These are phyloP conservation scores for Probaryconus sp. DNA, from an alignment of 1,140 invertebrate genomes.

Conservation along the genomic window DNA sequence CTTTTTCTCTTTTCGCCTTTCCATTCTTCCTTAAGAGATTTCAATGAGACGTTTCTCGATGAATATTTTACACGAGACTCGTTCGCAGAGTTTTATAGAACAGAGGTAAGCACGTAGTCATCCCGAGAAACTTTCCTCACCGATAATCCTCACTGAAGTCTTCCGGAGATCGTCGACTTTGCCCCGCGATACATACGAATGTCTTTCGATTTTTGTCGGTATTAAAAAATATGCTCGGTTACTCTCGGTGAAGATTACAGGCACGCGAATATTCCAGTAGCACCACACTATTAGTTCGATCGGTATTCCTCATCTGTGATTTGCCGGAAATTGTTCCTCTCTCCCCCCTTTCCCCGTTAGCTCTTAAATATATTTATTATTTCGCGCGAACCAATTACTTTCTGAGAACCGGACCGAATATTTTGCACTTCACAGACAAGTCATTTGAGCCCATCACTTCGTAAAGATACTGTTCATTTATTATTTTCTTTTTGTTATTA, in stretches of 20 bases:
- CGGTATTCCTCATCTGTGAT: slow-evolving; percentile 9
- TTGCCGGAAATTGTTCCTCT: background rate
- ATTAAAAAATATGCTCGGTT: slow-evolving; percentile 57
- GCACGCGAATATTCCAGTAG: slow-evolving; percentile 40
- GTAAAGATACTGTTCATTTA: too few species aligned
- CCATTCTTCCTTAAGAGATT: slow-evolving; percentile 6
- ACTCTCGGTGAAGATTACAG: slow-evolving; percentile 53
- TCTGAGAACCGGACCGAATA: slow-evolving; percentile 40
- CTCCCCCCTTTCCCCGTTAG: slow-evolving; percentile 27
- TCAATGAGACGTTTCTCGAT: slow-evolving; percentile 31
- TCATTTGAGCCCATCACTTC: slow-evolving; percentile 55
- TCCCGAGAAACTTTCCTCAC: slow-evolving; percentile 39
- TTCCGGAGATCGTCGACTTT: slow-evolving; percentile 27
- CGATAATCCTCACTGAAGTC: slow-evolving; percentile 58
- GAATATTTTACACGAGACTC: slow-evolving; percentile 54
- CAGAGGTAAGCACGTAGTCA: slow-evolving; percentile 42
- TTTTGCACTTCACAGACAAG: slow-evolving; percentile 51
- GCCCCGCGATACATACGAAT: slow-evolving; percentile 18
- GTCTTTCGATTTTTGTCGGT: slow-evolving; percentile 34
- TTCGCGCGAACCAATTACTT: slow-evolving; percentile 43
- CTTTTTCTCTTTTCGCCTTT: background rate
- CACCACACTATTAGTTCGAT: slow-evolving; percentile 36
- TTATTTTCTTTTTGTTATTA: slow-evolving; percentile 50
- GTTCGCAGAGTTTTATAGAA: slow-evolving; percentile 45
- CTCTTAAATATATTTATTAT: slow-evolving; percentile 16